Conservation (phyloP, 1,140 invertebrate species). For the Mesaphorura yosii region DNA sequence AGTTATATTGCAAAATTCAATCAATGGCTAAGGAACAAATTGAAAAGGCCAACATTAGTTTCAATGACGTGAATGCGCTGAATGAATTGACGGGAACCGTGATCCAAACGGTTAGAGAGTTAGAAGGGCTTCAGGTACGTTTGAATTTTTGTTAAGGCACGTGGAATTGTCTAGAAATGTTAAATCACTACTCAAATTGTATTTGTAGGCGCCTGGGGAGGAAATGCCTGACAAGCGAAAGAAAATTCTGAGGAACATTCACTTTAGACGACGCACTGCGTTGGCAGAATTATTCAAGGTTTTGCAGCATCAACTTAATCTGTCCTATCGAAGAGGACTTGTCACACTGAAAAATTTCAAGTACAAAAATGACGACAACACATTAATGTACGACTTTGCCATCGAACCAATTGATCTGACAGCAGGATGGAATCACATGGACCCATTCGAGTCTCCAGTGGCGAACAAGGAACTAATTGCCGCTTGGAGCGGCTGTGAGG, state of each 20-base stretch:
- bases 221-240: slow-evolving; percentile 50
- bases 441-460: neutral
- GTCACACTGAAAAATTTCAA: slow-evolving; percentile 39
- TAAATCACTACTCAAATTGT: slow-evolving; percentile 10
- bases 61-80: slow-evolving; percentile 41
- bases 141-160: too few species aligned
- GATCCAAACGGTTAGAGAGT: slow-evolving; percentile 46
- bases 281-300: slow-evolving; percentile 72
- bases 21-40: slow-evolving; percentile 38
- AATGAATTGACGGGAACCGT: slow-evolving; percentile 52
- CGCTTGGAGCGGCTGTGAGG: slow-evolving; percentile 60
- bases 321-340: slow-evolving; percentile 68
- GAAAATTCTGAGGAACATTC: slow-evolving; percentile 56
- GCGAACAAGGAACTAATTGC: slow-evolving; percentile 45
- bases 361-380: slow-evolving; percentile 1
- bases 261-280: slow-evolving; percentile 69
- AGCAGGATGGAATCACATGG: slow-evolving; percentile 34
- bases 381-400: slow-evolving; percentile 23
- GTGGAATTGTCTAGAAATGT: too few species aligned
- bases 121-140: slow-evolving; percentile 49
- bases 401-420: slow-evolving; percentile 50
- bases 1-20: slow-evolving; percentile 45
- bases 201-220: slow-evolving; percentile 43
- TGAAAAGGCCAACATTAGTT: slow-evolving; percentile 8
- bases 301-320: slow-evolving; percentile 54